A percentile compares a stretch with the other conserved stretches of the same genome.
These are phyloP conservation scores for Odobenus rosmarus DNA, from an alignment of 2,113 vertebrate species.

Conservation along the genomic window DNA sequence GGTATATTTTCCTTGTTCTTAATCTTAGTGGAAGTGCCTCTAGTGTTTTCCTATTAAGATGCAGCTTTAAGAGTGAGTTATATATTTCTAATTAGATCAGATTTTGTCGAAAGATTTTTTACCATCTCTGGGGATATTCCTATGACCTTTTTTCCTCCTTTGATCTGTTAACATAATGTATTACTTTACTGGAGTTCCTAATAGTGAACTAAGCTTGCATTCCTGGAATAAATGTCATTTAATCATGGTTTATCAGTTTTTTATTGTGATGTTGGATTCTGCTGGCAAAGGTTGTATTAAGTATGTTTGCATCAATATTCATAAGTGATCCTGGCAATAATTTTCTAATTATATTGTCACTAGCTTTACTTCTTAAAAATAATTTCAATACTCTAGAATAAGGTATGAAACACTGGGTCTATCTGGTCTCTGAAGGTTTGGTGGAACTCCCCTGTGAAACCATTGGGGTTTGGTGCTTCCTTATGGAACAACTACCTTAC, in stretches of 20 bases:
- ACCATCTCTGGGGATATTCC: slow-evolving; percentile 1
- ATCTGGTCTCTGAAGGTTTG: neutral
- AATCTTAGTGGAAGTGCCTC: neutral
- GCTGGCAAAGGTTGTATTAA: slow-evolving; percentile 8
- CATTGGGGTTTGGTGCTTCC: neutral
- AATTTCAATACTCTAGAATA: neutral
- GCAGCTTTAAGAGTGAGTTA: neutral
- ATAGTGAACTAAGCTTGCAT: neutral
- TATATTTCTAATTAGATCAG: neutral
- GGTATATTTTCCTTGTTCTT: neutral
- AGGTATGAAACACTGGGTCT: neutral
- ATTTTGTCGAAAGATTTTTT: neutral
- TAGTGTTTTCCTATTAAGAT: neutral
- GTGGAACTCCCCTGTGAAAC: neutral
- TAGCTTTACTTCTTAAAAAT: neutral
- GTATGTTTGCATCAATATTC: neutral
- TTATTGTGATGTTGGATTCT: neutral
- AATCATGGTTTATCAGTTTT: neutral
- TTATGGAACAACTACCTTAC: neutral
- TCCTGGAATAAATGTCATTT: neutral
- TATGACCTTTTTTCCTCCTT: neutral
- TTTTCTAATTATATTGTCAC: slow-evolving; percentile 6
- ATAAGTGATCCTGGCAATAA: neutral
- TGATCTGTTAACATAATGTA: neutral
- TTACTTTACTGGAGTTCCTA: slow-evolving; percentile 13